Conservation (phyloP, 2,797 vertebrate species). For the Helicolenus hilgendorfi region DNA sequence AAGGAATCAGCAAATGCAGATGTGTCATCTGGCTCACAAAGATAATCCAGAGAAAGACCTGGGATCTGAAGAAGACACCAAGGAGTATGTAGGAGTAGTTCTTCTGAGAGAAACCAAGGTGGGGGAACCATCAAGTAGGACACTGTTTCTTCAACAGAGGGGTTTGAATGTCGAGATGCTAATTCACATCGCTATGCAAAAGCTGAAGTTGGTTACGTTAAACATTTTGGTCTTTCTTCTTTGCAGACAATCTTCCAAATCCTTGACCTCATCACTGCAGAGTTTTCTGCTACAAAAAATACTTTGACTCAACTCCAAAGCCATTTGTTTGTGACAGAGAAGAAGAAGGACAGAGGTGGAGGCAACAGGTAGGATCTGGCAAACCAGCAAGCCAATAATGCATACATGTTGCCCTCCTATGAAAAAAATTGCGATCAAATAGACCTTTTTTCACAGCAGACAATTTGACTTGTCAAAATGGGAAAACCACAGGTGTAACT, state of each 20-base stretch:
- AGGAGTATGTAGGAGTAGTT: background rate
- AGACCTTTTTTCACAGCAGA: no score
- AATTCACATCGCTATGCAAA: background rate
- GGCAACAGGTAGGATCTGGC: background rate
- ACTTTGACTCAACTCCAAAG: constrained; percentile 6
- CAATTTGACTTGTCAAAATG: no score
- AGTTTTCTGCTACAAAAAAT: constrained; percentile 24
- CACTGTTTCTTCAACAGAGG: background rate
- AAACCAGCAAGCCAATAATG: background rate
- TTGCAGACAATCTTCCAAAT: background rate
- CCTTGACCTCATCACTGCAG: background rate
- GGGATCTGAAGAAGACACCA: constrained; percentile 2
- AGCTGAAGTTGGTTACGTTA: background rate
- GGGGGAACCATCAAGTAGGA: background rate
- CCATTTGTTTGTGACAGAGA: constrained; percentile 24
- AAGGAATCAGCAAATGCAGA: constrained; percentile 65
- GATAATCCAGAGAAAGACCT: constrained; percentile 41
- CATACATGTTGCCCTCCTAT: background rate
- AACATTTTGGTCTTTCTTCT: background rate
- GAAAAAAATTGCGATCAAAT: background rate
- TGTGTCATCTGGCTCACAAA: constrained; percentile 69
- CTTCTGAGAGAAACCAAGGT: background rate
- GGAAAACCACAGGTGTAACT: no score
- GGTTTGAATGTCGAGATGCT: background rate
- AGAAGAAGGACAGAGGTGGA: background rate